Evolutionary conservation across 2,797 vertebrate species (phyloP).

Genomic region (Macropodus opercularis): DNA sequence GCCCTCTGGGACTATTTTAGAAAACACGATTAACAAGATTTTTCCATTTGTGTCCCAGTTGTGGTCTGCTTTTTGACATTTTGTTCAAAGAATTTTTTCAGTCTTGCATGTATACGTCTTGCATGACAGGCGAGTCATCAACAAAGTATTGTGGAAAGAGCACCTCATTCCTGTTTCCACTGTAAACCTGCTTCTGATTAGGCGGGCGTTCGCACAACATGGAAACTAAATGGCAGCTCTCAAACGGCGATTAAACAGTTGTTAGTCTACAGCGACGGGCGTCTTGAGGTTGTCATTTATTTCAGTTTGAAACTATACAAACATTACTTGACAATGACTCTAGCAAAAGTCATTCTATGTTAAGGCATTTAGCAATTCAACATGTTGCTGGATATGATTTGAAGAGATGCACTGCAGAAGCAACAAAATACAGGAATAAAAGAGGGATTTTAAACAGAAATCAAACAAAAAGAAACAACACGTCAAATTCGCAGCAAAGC

Average conservation of each 20-base stretch:
- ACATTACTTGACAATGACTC: conserved; percentile 40
- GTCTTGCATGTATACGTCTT: conserved; percentile 32
- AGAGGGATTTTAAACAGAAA: conserved; percentile 2
- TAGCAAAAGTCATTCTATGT: conserved; percentile 42
- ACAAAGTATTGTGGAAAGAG: conserved; percentile 61
- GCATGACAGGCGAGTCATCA: conserved; percentile 44
- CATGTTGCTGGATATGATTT: conserved; percentile 39
- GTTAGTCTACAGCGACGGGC: conserved; percentile 26
- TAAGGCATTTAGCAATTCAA: conserved; percentile 69
- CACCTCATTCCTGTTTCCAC: conserved; percentile 51
- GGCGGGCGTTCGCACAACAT: conserved; percentile 26
- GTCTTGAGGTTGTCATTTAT: conserved; percentile 67
- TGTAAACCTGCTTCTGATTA: conserved; percentile 60
- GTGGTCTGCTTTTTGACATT: conserved; percentile 51
- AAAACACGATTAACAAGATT: conserved; percentile 62
- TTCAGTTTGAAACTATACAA: conserved; percentile 69
- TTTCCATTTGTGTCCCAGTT: conserved; percentile 64
- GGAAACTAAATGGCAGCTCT: conserved; percentile 39
- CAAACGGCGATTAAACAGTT: conserved; percentile 45
- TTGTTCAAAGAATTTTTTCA: conserved; percentile 57
- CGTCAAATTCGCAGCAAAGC: conserved; percentile 11
- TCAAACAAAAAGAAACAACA: conserved; percentile 34
- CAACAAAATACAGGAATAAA: not conserved
- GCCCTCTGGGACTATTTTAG: conserved; percentile 35
- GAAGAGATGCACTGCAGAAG: conserved; percentile 42